Conservation (phyloP, 2,888 invertebrate species). For the Tanaodytes sp. region DNA sequence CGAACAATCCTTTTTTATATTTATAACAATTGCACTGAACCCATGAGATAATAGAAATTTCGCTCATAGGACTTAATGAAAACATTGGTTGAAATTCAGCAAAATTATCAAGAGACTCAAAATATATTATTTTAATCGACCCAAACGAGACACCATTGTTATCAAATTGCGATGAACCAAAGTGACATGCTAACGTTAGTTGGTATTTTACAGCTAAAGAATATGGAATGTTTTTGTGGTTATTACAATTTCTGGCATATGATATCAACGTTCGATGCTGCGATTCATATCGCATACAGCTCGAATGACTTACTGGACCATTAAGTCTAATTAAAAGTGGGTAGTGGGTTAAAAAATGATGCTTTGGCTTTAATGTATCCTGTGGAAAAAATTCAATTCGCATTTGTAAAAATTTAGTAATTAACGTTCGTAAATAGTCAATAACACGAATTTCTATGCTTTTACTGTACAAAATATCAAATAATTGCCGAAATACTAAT, state of each 20-base stretch:
- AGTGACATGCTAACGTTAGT: background rate
- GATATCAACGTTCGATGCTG: background rate
- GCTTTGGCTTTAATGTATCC: conserved; percentile 41
- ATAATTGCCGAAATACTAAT: conserved; percentile 1
- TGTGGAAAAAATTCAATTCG: background rate
- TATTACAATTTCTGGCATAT: conserved; percentile 1
- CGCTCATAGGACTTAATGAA: background rate
- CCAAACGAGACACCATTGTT: background rate
- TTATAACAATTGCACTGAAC: too few species aligned
- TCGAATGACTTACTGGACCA: background rate
- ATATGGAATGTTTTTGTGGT: background rate
- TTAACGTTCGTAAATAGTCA: background rate
- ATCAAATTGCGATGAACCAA: background rate
- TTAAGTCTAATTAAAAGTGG: background rate
- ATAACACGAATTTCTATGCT: background rate
- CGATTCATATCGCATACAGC: background rate
- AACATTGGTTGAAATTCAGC: background rate
- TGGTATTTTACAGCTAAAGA: background rate
- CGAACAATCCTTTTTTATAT: too few species aligned
- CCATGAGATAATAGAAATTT: conserved; percentile 4
- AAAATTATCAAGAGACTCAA: background rate
- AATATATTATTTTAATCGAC: background rate
- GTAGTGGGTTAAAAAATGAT: conserved; percentile 27
- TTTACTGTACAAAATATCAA: background rate
- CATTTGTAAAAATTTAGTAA: background rate